Conservation (phyloP, 2,888 invertebrate genomes). For the Drosophila gaucha region DNA sequence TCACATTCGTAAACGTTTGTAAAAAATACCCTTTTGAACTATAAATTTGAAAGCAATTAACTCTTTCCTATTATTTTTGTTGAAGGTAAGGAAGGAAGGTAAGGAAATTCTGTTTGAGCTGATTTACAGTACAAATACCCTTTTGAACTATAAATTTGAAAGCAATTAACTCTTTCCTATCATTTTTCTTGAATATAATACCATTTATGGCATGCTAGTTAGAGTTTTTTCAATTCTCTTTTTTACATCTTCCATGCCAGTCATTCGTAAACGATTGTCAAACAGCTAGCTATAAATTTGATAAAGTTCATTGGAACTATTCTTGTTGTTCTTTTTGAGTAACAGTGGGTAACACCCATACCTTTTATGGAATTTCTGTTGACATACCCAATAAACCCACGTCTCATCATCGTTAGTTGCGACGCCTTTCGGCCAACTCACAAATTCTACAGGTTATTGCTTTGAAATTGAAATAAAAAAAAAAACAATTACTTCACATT, state of each 20-base stretch:
- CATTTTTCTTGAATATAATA: too few relatives aligned
- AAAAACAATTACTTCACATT: conserved; percentile 8
- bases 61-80: too few relatives aligned
- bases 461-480: background rate
- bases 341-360: conserved; percentile 3
- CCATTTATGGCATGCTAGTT: background rate
- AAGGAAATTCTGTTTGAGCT: too few relatives aligned
- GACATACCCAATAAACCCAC: conserved; percentile 14
- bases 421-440: background rate
- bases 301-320: conserved; percentile 24
- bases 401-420: background rate
- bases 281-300: conserved; percentile 3
- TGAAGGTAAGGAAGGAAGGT: too few relatives aligned
- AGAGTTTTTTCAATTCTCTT: background rate
- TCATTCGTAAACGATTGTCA: background rate
- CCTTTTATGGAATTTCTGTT: conserved; percentile 23
- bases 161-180: too few relatives aligned
- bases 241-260: background rate
- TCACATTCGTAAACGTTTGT: background rate
- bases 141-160: too few relatives aligned
- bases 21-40: too few relatives aligned
- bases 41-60: background rate
- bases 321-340: background rate
- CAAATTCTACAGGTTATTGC: conserved; percentile 14
- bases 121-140: too few relatives aligned